Conservation (phyloP, 2,113 vertebrate genomes). For the Rhineura floridana region DNA sequence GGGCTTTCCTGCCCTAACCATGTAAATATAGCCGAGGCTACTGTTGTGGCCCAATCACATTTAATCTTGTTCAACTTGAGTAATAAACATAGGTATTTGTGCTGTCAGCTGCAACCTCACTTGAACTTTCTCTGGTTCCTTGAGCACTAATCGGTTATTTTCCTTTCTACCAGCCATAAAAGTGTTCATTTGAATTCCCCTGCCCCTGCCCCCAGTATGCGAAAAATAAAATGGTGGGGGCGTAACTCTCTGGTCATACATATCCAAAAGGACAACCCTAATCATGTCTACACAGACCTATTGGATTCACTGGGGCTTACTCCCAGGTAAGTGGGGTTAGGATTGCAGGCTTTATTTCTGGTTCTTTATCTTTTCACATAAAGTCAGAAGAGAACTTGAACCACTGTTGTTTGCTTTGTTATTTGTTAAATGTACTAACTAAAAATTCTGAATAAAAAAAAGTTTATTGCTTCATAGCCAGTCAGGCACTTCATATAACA, state of each 20-base stretch:
- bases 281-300: no score
- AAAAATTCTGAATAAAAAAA: no score
- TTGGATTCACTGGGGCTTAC: no score
- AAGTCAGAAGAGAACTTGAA: background rate
- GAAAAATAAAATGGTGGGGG: background rate
- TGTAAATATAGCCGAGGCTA: background rate
- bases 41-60: background rate
- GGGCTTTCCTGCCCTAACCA: background rate
- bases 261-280: background rate
- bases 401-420: no score
- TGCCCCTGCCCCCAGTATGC: background rate
- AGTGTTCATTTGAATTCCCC: background rate
- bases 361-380: background rate
- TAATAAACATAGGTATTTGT: background rate
- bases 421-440: no score
- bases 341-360: background rate
- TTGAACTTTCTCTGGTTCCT: conserved; percentile 7
- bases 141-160: background rate
- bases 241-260: background rate
- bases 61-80: background rate
- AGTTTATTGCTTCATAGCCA: no score
- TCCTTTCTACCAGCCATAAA: background rate
- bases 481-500: no score
- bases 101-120: background rate
- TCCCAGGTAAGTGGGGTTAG: no score